Percentiles rank a stretch among this genome's conserved stretches.
Evolutionary conservation across 2,888 invertebrate species (phyloP).

Genomic region (Brachycybe producta): DNA sequence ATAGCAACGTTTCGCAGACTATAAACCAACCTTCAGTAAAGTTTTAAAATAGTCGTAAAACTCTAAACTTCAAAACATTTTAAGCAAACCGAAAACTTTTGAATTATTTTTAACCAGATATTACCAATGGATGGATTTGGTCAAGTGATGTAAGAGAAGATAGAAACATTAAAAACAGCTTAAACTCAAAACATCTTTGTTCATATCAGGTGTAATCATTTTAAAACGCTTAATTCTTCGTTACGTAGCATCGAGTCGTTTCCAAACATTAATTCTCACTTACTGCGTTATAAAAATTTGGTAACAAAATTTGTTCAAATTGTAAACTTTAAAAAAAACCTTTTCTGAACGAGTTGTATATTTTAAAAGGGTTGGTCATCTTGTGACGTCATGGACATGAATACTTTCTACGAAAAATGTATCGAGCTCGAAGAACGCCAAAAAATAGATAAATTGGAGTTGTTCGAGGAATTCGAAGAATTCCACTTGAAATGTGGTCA

Average conservation of each 20-base stretch:
- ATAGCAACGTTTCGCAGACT: no score
- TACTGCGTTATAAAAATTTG: constrained; percentile 29
- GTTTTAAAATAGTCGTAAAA: no score
- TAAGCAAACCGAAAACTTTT: no score
- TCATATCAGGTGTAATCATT: constrained; percentile 29
- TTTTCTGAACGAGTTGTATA: neutral
- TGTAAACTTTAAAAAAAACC: neutral
- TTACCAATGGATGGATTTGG: constrained; percentile 30
- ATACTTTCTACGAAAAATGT: constrained; percentile 31
- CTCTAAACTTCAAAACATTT: no score
- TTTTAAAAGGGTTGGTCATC: constrained; percentile 31
- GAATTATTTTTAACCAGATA: constrained; percentile 19
- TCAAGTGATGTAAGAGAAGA: constrained; percentile 25
- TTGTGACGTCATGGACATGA: constrained; percentile 31
- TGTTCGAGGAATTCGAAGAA: constrained; percentile 42
- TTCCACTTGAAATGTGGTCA: constrained; percentile 39
- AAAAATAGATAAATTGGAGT: constrained; percentile 33
- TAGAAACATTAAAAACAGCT: neutral
- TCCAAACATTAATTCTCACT: constrained; percentile 31
- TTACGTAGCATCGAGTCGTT: constrained; percentile 33
- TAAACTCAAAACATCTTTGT: neutral
- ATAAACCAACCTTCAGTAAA: no score
- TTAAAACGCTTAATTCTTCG: constrained; percentile 35
- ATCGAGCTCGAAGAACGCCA: constrained; percentile 26
- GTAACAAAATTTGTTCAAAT: constrained; percentile 24